These are phyloP conservation scores for Calonectris borealis DNA, from an alignment of 2,113 vertebrate species.

Conservation along the genomic window DNA sequence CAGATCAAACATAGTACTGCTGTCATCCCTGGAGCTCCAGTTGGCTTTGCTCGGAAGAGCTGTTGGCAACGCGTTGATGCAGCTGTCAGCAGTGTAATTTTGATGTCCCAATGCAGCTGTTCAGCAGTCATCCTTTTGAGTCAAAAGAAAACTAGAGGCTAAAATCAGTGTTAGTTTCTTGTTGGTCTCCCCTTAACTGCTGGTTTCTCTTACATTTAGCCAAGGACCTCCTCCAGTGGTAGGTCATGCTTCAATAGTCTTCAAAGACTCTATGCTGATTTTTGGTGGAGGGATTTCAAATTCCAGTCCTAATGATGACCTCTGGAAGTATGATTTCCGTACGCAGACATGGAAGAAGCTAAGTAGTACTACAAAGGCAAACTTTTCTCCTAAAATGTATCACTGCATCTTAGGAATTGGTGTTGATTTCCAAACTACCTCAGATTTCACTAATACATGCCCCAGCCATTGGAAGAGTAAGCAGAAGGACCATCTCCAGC, in stretches of 20 bases:
- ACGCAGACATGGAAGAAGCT: conserved; percentile 77
- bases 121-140: background rate
- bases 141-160: background rate
- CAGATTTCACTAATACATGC: background rate
- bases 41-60: background rate
- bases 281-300: conserved; percentile 82
- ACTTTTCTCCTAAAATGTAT: conserved; percentile 74
- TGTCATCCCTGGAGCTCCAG: background rate
- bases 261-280: conserved; percentile 81
- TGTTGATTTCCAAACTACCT: conserved; percentile 59
- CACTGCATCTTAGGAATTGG: conserved; percentile 81
- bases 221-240: conserved; percentile 81
- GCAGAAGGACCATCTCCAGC: background rate
- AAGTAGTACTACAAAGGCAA: conserved; percentile 20
- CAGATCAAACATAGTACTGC: background rate
- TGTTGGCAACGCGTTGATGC: background rate
- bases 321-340: conserved; percentile 83
- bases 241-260: conserved; percentile 80
- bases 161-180: background rate
- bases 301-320: conserved; percentile 41
- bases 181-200: background rate
- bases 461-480: background rate
- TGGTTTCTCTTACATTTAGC: conserved; percentile 61
- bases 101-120: background rate
- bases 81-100: background rate